Evolutionary conservation across 2,888 invertebrate species (phyloP).

Genomic region (Torymus auratus): DNA sequence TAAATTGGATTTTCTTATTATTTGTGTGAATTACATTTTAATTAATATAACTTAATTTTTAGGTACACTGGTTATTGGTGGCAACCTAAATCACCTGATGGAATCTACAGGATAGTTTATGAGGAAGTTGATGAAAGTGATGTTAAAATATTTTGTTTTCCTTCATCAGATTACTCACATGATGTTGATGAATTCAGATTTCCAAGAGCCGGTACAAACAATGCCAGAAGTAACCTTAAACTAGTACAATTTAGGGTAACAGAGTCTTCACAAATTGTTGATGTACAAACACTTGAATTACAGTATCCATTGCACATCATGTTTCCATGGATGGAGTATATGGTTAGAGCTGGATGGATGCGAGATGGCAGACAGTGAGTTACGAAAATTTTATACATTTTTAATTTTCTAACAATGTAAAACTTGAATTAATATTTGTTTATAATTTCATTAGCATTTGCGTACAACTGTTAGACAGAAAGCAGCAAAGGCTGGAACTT

Average conservation of each 20-base stretch:
- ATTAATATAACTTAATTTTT: background rate
- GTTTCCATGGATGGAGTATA: slow-evolving; percentile 96
- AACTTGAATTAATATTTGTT: slow-evolving; percentile 16
- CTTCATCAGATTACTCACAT: slow-evolving; percentile 87
- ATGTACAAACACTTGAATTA: slow-evolving; percentile 86
- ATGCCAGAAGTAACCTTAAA: slow-evolving; percentile 93
- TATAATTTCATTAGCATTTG: slow-evolving; percentile 84
- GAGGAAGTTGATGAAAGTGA: slow-evolving; percentile 93
- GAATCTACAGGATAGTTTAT: slow-evolving; percentile 88
- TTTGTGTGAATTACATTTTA: background rate
- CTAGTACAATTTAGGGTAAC: slow-evolving; percentile 87
- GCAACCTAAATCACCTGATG: slow-evolving; percentile 89
- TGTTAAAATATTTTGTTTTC: slow-evolving; percentile 93
- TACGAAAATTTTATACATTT: slow-evolving; percentile 19
- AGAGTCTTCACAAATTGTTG: slow-evolving; percentile 83
- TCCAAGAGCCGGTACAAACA: slow-evolving; percentile 92
- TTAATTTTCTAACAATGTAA: slow-evolving; percentile 1
- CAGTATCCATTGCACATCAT: slow-evolving; percentile 86
- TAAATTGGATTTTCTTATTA: background rate
- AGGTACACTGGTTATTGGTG: slow-evolving; percentile 98
- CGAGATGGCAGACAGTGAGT: slow-evolving; percentile 92
- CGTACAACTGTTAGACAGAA: slow-evolving; percentile 92
- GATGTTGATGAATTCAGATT: slow-evolving; percentile 92
- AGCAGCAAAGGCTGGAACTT: slow-evolving; percentile 90
- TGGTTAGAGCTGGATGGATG: slow-evolving; percentile 97